Base-by-base conservation (phyloP, 1,140 invertebrate genomes). In the Drosophila parvula region DNA sequence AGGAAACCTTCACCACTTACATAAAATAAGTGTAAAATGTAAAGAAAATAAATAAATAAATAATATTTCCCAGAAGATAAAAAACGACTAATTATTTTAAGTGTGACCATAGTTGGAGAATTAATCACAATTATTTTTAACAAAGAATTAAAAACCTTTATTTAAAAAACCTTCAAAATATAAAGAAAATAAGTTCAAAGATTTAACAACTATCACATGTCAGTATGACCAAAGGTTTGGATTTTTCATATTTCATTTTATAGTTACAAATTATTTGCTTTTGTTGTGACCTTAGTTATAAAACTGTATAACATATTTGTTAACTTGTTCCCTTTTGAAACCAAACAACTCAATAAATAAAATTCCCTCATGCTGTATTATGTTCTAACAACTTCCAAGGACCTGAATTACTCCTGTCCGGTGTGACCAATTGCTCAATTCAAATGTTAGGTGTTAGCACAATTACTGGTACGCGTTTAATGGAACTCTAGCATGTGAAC, bases 401-500 rank as follows among this genome's bases (percentile, higher is more conserved):
- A 7, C 12, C 18, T 11, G 7, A 34, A 27, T 38, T 22, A 55
- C 18, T 27, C 53, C 6, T 18, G 1, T 41, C 48, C 48, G 36
- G 45, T 27, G 22, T 61, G 32, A 38, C 32, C 51, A 63, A 34
- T 58, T 27, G 28, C 10, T 30, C 0, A 51, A n/a, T 30, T 27
- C 7, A 8, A 53, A 18, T 34, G 28, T 34, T 12, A 48, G 51
- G 64, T 70, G 51, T 56, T 53, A 57, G 18, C 38, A 44, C 45
- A 50, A 27, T 73, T 38, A 74, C 38, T 32, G 55, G 45, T 12
- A 41, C 12, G 10, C 22, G 10, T 38, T 51, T 51, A 74, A 74
- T 51, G 34, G 27, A 28, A 30, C 30, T 36, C 28, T 83, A 8
- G 78, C 81, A 64, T 84, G 81, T 55, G n/a, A 38, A n/a, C 12